A percentile compares a stretch with the other conserved stretches of the same genome.
phyloP scores from a whole-genome alignment of 2,797 vertebrate genomes.

The Phataginus tetradactyla region DNA sequence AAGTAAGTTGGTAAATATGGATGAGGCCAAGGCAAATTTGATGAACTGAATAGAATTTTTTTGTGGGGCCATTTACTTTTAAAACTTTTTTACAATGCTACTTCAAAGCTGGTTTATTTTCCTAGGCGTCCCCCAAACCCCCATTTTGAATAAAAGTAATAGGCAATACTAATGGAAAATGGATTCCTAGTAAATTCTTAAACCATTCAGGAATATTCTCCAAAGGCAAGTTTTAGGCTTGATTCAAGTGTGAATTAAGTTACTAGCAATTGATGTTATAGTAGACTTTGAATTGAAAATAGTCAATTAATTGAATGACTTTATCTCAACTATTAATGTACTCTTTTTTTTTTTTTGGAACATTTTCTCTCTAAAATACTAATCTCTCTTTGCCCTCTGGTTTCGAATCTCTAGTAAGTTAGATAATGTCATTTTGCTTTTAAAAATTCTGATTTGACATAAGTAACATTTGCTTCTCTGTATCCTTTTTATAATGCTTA shows the following conservation, averaged over 20 bases:
- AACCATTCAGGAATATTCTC: not conserved
- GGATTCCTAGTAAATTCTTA: constrained; percentile 32
- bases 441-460: not conserved
- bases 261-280: not conserved
- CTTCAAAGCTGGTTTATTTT: constrained; percentile 43
- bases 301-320: not conserved
- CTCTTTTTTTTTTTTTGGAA: not conserved
- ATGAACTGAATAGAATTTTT: constrained; percentile 51
- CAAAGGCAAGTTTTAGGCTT: constrained; percentile 28
- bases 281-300: constrained; percentile 23
- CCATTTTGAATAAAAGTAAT: constrained; percentile 46
- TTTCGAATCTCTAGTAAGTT: constrained; percentile 26
- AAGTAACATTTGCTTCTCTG: not conserved
- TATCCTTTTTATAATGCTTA: not conserved
- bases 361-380: constrained; percentile 25
- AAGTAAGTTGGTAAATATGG: constrained; percentile 70
- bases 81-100: not conserved
- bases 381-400: not conserved
- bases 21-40: constrained; percentile 64
- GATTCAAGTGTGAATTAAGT: constrained; percentile 6
- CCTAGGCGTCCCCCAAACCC: not conserved
- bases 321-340: constrained; percentile 6
- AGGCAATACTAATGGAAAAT: not conserved
- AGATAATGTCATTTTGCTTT: constrained; percentile 12
- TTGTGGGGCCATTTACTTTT: constrained; percentile 13